Conservation (phyloP, 2,797 vertebrate genomes). For the Epinephelus malabaricus region DNA sequence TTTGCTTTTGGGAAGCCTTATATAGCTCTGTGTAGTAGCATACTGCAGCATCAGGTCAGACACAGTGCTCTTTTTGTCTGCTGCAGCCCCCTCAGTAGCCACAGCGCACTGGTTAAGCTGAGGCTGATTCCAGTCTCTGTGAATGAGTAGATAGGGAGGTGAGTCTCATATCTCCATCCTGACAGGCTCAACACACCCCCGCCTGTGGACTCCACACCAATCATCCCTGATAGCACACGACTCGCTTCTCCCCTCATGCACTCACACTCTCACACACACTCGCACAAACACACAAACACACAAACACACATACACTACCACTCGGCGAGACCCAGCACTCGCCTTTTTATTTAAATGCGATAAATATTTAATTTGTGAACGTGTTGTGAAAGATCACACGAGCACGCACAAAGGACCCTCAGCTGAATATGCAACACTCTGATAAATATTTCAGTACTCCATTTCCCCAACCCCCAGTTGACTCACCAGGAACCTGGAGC, state of each 20-base stretch:
- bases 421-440: constrained; percentile 87
- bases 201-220: constrained; percentile 75
- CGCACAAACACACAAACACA: constrained; percentile 33
- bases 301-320: constrained; percentile 34
- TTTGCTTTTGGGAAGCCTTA: neutral
- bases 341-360: constrained; percentile 87
- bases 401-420: constrained; percentile 86
- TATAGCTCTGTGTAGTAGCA: neutral
- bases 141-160: constrained; percentile 75
- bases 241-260: constrained; percentile 47
- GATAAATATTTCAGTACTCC: constrained; percentile 89
- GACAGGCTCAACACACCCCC: constrained; percentile 74
- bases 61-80: constrained; percentile 41
- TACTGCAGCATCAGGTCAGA: constrained; percentile 50
- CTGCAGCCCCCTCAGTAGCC: constrained; percentile 59
- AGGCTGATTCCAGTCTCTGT: constrained; percentile 69
- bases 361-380: constrained; percentile 90
- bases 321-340: constrained; percentile 62
- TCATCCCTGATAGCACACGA: constrained; percentile 70
- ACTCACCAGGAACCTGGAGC: constrained; percentile 83
- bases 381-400: constrained; percentile 88
- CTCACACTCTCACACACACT: constrained; percentile 35
- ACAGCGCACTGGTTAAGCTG: constrained; percentile 55
- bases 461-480: constrained; percentile 83
- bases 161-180: constrained; percentile 79